These are phyloP conservation scores for Glomeris maerens DNA, from an alignment of 1,140 invertebrate species.

Conservation along the genomic window DNA sequence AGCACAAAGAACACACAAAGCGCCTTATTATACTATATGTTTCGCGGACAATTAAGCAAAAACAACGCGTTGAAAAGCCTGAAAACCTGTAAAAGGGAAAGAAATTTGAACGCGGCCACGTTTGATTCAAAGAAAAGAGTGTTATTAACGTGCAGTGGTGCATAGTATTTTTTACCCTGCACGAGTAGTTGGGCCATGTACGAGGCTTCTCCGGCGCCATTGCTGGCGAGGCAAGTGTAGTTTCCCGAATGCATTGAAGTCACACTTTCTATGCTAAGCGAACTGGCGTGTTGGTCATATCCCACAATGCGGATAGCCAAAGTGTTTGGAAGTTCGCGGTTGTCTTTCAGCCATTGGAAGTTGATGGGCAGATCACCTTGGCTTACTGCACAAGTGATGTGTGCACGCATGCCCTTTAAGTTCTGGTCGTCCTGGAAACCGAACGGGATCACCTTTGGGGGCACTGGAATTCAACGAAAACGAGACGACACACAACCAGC, in stretches of 20 bases:
- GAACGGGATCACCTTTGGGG: conserved; percentile 29
- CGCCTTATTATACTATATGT: too few relatives aligned
- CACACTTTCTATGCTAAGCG: conserved; percentile 59
- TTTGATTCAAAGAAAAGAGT: too few relatives aligned
- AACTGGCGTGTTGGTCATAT: conserved; percentile 35
- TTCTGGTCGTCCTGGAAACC: conserved; percentile 22
- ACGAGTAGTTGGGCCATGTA: conserved; percentile 46
- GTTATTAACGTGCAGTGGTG: too few relatives aligned
- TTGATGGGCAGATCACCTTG: conserved; percentile 48
- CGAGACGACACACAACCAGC: too few relatives aligned
- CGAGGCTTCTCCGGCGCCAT: neutral
- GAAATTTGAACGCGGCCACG: too few relatives aligned
- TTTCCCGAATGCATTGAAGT: conserved; percentile 57
- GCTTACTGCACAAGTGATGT: conserved; percentile 18
- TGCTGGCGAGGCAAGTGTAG: conserved; percentile 48
- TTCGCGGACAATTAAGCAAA: too few relatives aligned
- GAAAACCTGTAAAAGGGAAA: too few relatives aligned
- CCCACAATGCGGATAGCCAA: conserved; percentile 13
- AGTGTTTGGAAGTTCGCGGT: conserved; percentile 21
- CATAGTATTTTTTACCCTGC: too few relatives aligned
- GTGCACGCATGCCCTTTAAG: conserved; percentile 2
- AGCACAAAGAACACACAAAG: too few relatives aligned
- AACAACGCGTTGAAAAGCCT: too few relatives aligned
- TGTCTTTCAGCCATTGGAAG: conserved; percentile 54
- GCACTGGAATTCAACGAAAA: too few relatives aligned